These are phyloP conservation scores for Callorhinus ursinus DNA, from an alignment of 2,113 vertebrate genomes.

Conservation along the genomic window DNA sequence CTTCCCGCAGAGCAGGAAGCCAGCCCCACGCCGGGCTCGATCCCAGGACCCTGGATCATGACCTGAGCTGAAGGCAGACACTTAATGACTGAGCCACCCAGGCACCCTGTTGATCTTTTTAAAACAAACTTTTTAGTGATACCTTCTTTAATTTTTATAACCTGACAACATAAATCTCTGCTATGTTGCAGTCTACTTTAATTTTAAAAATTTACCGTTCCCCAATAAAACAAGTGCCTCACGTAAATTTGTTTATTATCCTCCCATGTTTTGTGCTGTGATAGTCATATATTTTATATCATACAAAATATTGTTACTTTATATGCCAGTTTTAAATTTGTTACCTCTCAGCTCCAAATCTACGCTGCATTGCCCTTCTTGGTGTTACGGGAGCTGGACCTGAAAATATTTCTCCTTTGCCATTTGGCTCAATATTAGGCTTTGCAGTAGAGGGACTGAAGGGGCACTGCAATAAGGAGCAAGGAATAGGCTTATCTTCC, in stretches of 20 bases:
- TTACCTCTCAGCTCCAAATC: background rate
- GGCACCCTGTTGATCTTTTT: too few species aligned
- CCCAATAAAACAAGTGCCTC: background rate
- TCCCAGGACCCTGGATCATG: too few species aligned
- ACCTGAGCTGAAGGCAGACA: too few species aligned
- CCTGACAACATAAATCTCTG: background rate
- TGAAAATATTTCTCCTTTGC: background rate
- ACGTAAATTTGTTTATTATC: background rate
- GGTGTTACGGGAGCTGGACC: background rate
- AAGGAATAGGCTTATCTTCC: background rate
- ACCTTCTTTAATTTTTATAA: background rate
- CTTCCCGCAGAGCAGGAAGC: too few species aligned
- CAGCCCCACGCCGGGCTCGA: too few species aligned
- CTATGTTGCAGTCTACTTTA: background rate
- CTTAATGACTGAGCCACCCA: too few species aligned
- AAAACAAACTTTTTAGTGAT: background rate
- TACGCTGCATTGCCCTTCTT: background rate
- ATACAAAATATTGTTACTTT: background rate
- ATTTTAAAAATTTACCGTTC: conserved; percentile 24
- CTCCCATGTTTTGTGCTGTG: background rate
- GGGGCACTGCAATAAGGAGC: background rate
- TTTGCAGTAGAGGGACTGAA: background rate
- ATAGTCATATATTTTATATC: background rate
- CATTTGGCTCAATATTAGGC: background rate
- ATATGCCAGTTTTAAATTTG: background rate